Base-by-base conservation (phyloP, 1,140 invertebrate genomes). In the Manduca sexta region DNA sequence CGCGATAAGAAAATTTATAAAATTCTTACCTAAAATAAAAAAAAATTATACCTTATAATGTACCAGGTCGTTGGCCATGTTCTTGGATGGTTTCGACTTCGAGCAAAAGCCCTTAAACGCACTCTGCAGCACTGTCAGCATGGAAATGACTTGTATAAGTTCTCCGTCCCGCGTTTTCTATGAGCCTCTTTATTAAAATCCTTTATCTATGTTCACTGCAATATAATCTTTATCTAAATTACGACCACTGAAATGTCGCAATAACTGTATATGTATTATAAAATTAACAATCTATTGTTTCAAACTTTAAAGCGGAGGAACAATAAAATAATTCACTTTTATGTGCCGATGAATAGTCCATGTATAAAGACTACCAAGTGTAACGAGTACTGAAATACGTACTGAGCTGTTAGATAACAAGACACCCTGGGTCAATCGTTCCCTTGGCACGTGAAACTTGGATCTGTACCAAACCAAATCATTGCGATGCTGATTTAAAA, bases 181-280 rank as follows among this genome's bases (percentile, higher is more conserved):
- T 64, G 56, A 62, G 50, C 35, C 57, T 52, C 59, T 55, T 70
- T 69, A 74, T 71, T 78, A 78, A 78, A 74, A 66, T 59, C 47
- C 63, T 74, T 80, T 81, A 81, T 81, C 74, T 77, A 37, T 57
- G 56, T 52, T 64, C 52, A 72, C 49, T 45, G 71, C 67, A 65
- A 62, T 76, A 74, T 73, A 74, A 67, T 67, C 60, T 76, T 80
- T 82, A 80, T 82, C 76, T 80, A 74, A 74, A 82, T 79, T 74
- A 56, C 68, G 59, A 65, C 60, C 57, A 62, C 40, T 48, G 55
- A 73, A 78, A 63, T 71, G 62, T 68, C 63, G 61, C 56, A 51
- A 48, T 48, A 40, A 34, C 33, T 12, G 0, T 45, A 59, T 46
- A 66, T 62, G 39, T 50, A 58, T 61, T 66, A 67, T 73, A 67